Conservation (phyloP, 2,888 invertebrate genomes). For the Lissonota sp. region DNA sequence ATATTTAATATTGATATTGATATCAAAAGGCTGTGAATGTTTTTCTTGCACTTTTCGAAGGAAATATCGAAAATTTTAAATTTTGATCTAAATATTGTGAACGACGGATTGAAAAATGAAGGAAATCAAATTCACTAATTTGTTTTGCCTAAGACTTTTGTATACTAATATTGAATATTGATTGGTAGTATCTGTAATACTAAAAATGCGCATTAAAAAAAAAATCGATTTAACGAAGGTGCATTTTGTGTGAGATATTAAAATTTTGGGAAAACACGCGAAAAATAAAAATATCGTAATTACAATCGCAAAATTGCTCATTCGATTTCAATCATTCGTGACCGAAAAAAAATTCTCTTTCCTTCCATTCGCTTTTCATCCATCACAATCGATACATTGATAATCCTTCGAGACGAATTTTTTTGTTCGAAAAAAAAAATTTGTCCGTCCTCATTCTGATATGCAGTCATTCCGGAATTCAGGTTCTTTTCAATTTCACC, state of each 20-base stretch:
- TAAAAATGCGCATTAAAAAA: conserved; percentile 26
- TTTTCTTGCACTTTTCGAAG: too few relatives aligned
- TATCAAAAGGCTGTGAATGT: too few relatives aligned
- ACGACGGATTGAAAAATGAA: conserved; percentile 15
- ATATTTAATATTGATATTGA: too few relatives aligned
- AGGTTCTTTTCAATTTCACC: too few relatives aligned
- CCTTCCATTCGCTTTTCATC: conserved; percentile 1
- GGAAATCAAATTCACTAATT: conserved; percentile 21
- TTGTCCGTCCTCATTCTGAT: conserved; percentile 60
- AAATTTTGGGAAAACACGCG: neutral
- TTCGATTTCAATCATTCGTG: neutral
- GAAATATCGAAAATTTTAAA: too few relatives aligned
- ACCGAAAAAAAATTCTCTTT: too few relatives aligned
- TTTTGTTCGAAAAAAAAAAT: conserved; percentile 29
- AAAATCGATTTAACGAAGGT: neutral
- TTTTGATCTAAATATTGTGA: too few relatives aligned
- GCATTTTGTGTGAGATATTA: neutral
- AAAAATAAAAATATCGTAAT: conserved; percentile 8
- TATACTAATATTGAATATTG: conserved; percentile 21
- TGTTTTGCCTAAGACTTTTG: neutral
- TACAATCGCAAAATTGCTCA: neutral
- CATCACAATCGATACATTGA: too few relatives aligned
- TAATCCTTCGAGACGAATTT: too few relatives aligned
- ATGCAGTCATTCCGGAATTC: conserved; percentile 60
- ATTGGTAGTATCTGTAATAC: conserved; percentile 7